These are phyloP conservation scores for Hydrolagus colliei DNA, from an alignment of 2,797 vertebrate species.

Conservation along the genomic window DNA sequence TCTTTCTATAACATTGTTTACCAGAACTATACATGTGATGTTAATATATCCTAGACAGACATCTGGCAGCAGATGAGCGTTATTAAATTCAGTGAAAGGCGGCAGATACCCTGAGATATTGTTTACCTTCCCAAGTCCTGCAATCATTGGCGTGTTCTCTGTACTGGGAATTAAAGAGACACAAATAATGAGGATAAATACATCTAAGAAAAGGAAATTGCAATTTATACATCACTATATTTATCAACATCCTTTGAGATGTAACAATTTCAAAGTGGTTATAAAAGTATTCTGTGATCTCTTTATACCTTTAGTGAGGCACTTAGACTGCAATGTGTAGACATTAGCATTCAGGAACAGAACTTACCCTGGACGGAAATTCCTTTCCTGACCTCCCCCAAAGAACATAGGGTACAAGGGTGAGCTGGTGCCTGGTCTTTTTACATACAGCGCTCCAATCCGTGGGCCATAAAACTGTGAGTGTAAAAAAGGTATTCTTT, in stretches of 20 bases:
- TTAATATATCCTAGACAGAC: not conserved
- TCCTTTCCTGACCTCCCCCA: slow-evolving; percentile 88
- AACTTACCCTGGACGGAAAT: slow-evolving; percentile 83
- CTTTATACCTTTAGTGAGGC: not conserved
- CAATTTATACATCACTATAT: not conserved
- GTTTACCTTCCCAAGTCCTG: slow-evolving; percentile 84
- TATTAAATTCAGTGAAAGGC: not conserved
- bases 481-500: not conserved
- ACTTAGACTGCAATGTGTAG: not conserved
- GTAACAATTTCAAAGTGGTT: not conserved
- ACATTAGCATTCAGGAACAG: not conserved
- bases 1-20: not conserved
- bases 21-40: not conserved
- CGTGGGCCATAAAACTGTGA: slow-evolving; percentile 83
- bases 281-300: not conserved
- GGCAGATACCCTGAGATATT: not conserved
- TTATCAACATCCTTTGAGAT: not conserved
- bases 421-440: slow-evolving; percentile 55
- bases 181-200: slow-evolving; percentile 27
- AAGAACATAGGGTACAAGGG: slow-evolving; percentile 79
- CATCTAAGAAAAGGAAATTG: not conserved
- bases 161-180: slow-evolving; percentile 63
- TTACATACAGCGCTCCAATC: slow-evolving; percentile 74
- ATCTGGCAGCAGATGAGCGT: not conserved
- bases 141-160: slow-evolving; percentile 94